A percentile compares a stretch with the other conserved stretches of the same genome.
These are phyloP conservation scores for Macquaria australasica DNA, from an alignment of 2,113 vertebrate genomes.

Conservation along the genomic window DNA sequence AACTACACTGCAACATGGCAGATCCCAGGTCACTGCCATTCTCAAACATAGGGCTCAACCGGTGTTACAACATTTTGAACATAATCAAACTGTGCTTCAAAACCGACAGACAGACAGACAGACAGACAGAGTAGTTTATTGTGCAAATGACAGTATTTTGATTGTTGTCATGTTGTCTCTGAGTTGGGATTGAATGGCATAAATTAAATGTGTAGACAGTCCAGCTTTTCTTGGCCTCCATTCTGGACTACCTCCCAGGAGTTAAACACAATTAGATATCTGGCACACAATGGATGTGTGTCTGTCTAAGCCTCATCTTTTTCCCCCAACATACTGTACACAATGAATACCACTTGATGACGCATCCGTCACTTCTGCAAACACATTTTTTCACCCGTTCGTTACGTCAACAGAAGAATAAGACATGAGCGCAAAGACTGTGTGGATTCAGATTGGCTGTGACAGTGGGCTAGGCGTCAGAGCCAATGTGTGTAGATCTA, in stretches of 20 bases:
- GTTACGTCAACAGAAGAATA: conserved; percentile 47
- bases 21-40: neutral
- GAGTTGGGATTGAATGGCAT: neutral
- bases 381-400: conserved; percentile 23
- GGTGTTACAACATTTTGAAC: neutral
- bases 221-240: conserved; percentile 3
- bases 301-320: conserved; percentile 10
- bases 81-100: neutral
- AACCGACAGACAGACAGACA: too few relatives aligned
- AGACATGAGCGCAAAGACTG: conserved; percentile 35
- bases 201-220: conserved; percentile 2
- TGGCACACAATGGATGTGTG: conserved; percentile 2
- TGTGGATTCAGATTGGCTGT: conserved; percentile 53
- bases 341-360: conserved; percentile 37
- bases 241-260: conserved; percentile 26
- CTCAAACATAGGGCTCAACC: neutral
- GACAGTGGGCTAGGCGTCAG: conserved; percentile 41
- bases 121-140: neutral
- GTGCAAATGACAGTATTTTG: neutral
- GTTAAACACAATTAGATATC: conserved; percentile 28
- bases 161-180: neutral
- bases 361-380: conserved; percentile 33
- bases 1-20: neutral
- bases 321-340: neutral
- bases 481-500: conserved; percentile 66